phyloP scores from a whole-genome alignment of 2,113 vertebrate species.

The Prietella phreatophila region DNA sequence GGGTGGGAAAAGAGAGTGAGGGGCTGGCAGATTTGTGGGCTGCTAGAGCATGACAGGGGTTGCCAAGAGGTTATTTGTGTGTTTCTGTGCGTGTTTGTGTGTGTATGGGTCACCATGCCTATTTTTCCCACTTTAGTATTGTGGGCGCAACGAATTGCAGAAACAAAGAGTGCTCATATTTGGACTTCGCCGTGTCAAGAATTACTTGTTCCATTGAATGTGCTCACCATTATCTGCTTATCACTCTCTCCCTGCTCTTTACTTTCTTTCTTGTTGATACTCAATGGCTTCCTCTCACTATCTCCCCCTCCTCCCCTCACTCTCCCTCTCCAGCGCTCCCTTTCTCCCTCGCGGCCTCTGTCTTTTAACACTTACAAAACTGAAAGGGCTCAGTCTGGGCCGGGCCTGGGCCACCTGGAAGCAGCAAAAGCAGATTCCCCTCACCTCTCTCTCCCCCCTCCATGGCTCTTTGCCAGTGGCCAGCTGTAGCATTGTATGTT shows the following conservation, averaged over 20 bases:
- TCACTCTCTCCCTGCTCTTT: slow-evolving; percentile 83
- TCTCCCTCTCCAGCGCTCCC: slow-evolving; percentile 67
- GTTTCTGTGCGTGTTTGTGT: slow-evolving; percentile 68
- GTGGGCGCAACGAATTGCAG: slow-evolving; percentile 77
- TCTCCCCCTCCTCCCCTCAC: slow-evolving; percentile 62
- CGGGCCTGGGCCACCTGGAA: slow-evolving; percentile 85
- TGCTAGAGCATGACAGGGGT: slow-evolving; percentile 28
- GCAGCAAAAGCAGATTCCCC: slow-evolving; percentile 74
- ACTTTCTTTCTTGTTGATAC: slow-evolving; percentile 85
- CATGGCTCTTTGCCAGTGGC: slow-evolving; percentile 80
- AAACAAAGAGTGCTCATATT: slow-evolving; percentile 87
- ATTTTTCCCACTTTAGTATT: slow-evolving; percentile 69
- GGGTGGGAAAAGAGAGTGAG: slow-evolving; percentile 67
- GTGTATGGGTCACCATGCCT: slow-evolving; percentile 65
- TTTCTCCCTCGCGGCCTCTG: slow-evolving; percentile 62
- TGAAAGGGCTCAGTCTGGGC: slow-evolving; percentile 81
- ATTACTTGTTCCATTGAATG: slow-evolving; percentile 84
- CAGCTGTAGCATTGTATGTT: slow-evolving; percentile 88
- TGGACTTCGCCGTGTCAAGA: slow-evolving; percentile 80
- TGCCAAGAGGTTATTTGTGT: slow-evolving; percentile 42
- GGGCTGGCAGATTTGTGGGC: slow-evolving; percentile 59
- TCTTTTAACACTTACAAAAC: slow-evolving; percentile 85
- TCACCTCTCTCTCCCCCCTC: slow-evolving; percentile 61
- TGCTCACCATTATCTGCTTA: slow-evolving; percentile 82
- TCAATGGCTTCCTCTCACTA: slow-evolving; percentile 77